These are phyloP conservation scores for Lycocerus yunnanus DNA, from an alignment of 2,888 invertebrate species.

Conservation along the genomic window DNA sequence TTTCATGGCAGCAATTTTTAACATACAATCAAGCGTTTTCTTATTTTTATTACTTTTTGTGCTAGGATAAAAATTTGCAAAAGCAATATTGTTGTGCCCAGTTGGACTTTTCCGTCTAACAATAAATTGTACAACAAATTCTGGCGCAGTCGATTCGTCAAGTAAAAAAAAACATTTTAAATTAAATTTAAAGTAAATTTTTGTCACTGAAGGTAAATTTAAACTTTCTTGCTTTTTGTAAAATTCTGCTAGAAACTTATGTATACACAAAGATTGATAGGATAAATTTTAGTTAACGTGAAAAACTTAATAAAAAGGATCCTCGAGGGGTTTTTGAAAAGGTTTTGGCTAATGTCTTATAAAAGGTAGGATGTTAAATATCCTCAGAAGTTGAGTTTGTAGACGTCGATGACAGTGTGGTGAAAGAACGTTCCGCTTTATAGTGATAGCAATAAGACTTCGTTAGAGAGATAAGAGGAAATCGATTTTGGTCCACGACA, in stretches of 20 bases:
- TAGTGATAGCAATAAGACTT: constrained; percentile 24
- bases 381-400: background rate
- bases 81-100: too few relatives aligned
- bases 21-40: background rate
- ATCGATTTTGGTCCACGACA: constrained; percentile 18
- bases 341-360: background rate
- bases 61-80: too few relatives aligned
- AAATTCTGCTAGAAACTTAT: background rate
- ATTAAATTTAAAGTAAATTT: background rate
- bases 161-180: background rate
- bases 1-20: background rate
- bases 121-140: background rate
- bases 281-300: background rate
- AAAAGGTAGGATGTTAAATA: constrained; percentile 2
- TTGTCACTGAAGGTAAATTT: too few relatives aligned
- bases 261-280: background rate
- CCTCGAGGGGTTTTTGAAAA: background rate
- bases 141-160: background rate
- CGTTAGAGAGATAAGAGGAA: constrained; percentile 24
- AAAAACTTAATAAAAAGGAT: constrained; percentile 2
- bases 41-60: background rate
- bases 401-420: background rate
- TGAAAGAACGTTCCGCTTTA: constrained; percentile 16
- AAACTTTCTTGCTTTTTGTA: background rate
- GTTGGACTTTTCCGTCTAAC: background rate